phyloP scores from a whole-genome alignment of 2,113 vertebrate genomes.

The Notechis scutatus region DNA sequence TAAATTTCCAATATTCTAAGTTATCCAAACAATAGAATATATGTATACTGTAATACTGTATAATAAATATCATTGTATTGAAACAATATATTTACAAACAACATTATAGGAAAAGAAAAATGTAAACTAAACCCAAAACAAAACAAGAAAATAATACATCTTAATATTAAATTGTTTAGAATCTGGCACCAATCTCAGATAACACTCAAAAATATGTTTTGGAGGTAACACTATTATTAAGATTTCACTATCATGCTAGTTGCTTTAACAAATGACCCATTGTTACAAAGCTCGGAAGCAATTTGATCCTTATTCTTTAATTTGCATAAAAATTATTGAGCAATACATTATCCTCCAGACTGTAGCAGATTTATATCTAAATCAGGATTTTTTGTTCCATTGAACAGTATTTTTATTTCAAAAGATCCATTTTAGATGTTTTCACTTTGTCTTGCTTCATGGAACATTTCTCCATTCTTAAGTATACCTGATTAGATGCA shows the following conservation, averaged over 20 bases:
- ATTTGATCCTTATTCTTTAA: neutral
- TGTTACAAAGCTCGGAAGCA: neutral
- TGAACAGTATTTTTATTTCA: neutral
- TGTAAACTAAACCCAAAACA: neutral
- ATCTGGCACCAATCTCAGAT: neutral
- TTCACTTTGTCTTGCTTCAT: neutral
- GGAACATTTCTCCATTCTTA: slow-evolving; percentile 1
- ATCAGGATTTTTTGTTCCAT: slow-evolving; percentile 23
- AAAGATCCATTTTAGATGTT: neutral
- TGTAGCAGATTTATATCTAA: slow-evolving; percentile 26
- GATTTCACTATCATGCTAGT: neutral
- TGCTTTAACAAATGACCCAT: neutral
- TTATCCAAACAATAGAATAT: neutral
- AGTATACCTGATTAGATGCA: neutral
- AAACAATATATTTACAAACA: neutral
- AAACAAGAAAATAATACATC: neutral
- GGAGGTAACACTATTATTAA: neutral
- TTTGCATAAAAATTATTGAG: neutral
- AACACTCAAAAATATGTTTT: neutral
- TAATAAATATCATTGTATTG: neutral
- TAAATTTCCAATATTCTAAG: neutral
- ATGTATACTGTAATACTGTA: neutral
- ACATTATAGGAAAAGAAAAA: neutral
- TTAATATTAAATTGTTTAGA: neutral
- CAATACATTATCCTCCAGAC: neutral